Evolutionary conservation across 2,797 vertebrate genomes (phyloP).

Genomic region (Pipistrellus pipistrellus): DNA sequence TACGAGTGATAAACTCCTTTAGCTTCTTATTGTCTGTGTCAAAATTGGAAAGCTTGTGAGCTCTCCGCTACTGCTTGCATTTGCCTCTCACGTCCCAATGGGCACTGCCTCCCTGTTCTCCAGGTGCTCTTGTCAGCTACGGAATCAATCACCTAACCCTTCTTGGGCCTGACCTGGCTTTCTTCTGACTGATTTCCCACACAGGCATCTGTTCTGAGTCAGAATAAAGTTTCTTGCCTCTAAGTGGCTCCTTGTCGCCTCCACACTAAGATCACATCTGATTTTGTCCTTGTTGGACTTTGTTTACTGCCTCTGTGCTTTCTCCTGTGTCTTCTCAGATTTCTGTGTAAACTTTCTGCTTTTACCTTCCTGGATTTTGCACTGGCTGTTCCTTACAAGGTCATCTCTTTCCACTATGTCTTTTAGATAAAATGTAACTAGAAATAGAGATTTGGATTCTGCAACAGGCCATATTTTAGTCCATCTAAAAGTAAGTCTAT

Average conservation of each 20-base stretch:
- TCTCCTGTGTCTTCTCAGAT: neutral
- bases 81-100: neutral
- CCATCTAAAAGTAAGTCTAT: neutral
- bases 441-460: neutral
- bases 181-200: neutral
- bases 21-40: neutral
- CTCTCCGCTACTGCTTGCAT: neutral
- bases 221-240: neutral
- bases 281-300: neutral
- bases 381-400: neutral
- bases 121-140: neutral
- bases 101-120: neutral
- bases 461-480: neutral
- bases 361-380: neutral
- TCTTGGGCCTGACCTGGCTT: neutral
- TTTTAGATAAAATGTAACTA: constrained; percentile 11
- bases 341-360: neutral
- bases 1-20: neutral
- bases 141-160: neutral
- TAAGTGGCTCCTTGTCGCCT: neutral
- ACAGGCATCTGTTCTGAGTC: neutral
- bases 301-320: neutral
- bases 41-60: neutral
- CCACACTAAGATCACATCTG: neutral
- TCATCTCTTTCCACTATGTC: neutral